phyloP scores from a whole-genome alignment of 2,113 vertebrate genomes.

The Nerophis ophidion region DNA sequence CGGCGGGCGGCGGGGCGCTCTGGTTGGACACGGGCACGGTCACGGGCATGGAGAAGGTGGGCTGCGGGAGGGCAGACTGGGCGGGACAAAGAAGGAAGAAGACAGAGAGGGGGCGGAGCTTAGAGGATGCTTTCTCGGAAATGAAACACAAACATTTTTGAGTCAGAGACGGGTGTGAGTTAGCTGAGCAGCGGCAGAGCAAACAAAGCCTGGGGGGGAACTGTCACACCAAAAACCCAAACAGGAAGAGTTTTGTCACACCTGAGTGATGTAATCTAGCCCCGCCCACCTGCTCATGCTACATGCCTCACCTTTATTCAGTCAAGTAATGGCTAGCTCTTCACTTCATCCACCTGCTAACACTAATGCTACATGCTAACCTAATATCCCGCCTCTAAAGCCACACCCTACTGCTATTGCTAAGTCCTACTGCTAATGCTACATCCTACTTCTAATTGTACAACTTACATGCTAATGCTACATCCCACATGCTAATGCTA shows the following conservation, averaged over 20 bases:
- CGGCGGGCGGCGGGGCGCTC: too few relatives aligned
- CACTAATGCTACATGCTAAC: neutral
- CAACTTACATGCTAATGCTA: neutral
- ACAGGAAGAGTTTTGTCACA: constrained; percentile 19
- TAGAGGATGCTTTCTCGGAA: constrained; percentile 8
- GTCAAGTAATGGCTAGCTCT: too few relatives aligned
- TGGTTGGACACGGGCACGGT: constrained; percentile 93
- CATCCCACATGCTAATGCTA: neutral
- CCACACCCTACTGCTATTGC: neutral
- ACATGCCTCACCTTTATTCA: neutral
- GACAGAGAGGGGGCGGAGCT: constrained; percentile 23
- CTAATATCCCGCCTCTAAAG: too few relatives aligned
- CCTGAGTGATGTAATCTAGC: neutral
- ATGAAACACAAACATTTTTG: neutral
- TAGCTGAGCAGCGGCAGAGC: constrained; percentile 31
- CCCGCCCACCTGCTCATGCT: neutral
- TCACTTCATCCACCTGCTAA: too few relatives aligned
- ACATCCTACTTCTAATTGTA: too few relatives aligned
- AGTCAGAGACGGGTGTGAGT: constrained; percentile 28
- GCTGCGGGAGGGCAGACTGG: constrained; percentile 87
- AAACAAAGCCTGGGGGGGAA: constrained; percentile 26
- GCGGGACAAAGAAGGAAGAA: neutral
- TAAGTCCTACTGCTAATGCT: neutral
- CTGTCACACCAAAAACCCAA: constrained; percentile 11
- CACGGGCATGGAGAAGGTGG: constrained; percentile 95